Conservation (phyloP, 2,888 invertebrate species). For the Trachelus stipa region DNA sequence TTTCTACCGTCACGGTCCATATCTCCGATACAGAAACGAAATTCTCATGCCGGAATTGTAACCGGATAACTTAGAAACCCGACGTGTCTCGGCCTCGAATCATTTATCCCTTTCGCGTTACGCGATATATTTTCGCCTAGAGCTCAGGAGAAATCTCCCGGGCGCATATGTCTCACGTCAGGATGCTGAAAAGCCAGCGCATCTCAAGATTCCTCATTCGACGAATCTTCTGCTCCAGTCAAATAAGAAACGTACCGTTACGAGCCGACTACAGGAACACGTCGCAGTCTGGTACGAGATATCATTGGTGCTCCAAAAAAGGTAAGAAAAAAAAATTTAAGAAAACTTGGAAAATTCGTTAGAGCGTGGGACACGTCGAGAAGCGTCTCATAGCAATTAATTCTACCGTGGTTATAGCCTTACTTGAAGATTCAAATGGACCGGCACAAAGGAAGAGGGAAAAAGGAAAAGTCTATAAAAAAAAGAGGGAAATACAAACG, state of each 20-base stretch:
- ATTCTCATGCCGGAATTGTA: background rate
- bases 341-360: conserved; percentile 31
- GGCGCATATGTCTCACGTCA: background rate
- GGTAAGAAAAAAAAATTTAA: background rate
- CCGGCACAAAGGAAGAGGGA: background rate
- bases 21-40: background rate
- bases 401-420: conserved; percentile 55
- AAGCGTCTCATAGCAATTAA: conserved; percentile 50
- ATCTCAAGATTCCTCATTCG: background rate
- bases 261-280: background rate
- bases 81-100: background rate
- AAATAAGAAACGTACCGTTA: background rate
- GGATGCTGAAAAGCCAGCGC: background rate
- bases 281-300: background rate
- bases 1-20: background rate
- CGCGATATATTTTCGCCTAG: background rate
- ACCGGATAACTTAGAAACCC: background rate
- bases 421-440: background rate
- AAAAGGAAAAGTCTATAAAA: background rate
- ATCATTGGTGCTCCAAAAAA: background rate
- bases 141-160: background rate
- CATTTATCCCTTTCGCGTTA: background rate
- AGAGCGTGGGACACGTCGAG: conserved; percentile 38
- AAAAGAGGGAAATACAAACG: background rate
- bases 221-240: background rate